Conservation (phyloP, 2,888 invertebrate genomes). For the Netelia virgata region DNA sequence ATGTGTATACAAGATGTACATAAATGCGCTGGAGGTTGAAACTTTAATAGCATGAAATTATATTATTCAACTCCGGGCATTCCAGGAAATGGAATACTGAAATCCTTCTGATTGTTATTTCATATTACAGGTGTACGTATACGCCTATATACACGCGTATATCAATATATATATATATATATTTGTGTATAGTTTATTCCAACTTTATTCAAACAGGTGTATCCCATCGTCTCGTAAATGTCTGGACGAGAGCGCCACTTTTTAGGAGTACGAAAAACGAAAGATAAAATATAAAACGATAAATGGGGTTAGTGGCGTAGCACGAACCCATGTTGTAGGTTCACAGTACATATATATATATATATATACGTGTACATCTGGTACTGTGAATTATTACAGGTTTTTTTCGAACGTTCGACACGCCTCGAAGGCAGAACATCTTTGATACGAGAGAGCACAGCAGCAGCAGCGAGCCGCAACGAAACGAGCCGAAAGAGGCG, state of each 20-base stretch:
- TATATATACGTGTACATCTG: background rate
- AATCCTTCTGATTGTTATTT: conserved; percentile 57
- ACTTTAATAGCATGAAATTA: conserved; percentile 61
- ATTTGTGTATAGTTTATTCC: background rate
- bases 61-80: conserved; percentile 39
- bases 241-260: background rate
- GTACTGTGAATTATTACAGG: conserved; percentile 37
- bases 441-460: conserved; percentile 11
- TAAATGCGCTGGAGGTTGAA: conserved; percentile 46
- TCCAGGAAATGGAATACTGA: conserved; percentile 52
- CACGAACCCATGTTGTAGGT: background rate
- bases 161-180: background rate
- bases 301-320: conserved; percentile 36
- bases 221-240: conserved; percentile 32
- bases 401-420: conserved; percentile 57
- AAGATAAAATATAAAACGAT: conserved; percentile 35
- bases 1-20: background rate
- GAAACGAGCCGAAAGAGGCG: conserved; percentile 58
- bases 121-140: conserved; percentile 21
- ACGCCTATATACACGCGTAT: background rate
- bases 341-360: background rate
- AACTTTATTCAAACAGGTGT: conserved; percentile 27
- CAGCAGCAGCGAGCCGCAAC: conserved; percentile 11
- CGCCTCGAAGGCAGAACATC: conserved; percentile 30
- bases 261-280: conserved; percentile 26